A percentile compares a stretch with the other conserved stretches of the same genome.
phyloP scores from a whole-genome alignment of 37 sponge, comb jelly and placozoan genomes.

The Ephydatia muelleri region DNA sequence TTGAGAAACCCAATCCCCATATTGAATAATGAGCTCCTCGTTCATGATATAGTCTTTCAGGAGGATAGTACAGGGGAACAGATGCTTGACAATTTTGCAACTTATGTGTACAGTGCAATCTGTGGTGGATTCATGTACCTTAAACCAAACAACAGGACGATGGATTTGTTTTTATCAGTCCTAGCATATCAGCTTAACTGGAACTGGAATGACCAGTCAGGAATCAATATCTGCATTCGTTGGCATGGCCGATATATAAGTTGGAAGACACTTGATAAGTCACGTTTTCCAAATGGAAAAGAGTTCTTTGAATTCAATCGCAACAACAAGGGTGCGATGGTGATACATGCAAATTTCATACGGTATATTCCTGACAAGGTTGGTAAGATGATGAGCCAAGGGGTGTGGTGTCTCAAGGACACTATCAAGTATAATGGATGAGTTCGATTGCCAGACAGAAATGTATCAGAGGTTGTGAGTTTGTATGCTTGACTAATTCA shows the following conservation, averaged over 20 bases:
- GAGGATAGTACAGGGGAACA: slow-evolving; percentile 8
- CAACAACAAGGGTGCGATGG: slow-evolving; percentile 14
- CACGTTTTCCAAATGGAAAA: slow-evolving; percentile 55
- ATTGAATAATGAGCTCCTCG: background rate
- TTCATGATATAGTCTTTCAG: slow-evolving; percentile 17
- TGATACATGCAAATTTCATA: slow-evolving; percentile 56
- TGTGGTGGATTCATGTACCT: slow-evolving; percentile 27
- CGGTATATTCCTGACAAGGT: slow-evolving; percentile 15
- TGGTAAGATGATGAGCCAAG: slow-evolving; percentile 24
- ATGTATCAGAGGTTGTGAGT: no score
- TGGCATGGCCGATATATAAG: slow-evolving; percentile 24
- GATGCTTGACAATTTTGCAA: slow-evolving; percentile 2
- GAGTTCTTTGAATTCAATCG: slow-evolving; percentile 29
- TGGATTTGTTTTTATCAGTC: slow-evolving; percentile 37
- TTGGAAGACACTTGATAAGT: slow-evolving; percentile 27
- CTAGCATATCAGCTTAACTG: slow-evolving; percentile 35
- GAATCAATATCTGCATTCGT: slow-evolving; percentile 55
- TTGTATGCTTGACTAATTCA: no score
- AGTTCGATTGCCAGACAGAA: no score
- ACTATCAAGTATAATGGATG: no score
- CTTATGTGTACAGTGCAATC: background rate
- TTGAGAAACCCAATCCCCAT: background rate
- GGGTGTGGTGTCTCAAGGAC: slow-evolving; percentile 46
- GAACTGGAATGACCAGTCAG: slow-evolving; percentile 69
- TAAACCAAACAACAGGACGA: slow-evolving; percentile 10